Evolutionary conservation across 2,113 vertebrate species (phyloP), one percentile per base, ranked within the genome.

Genomic region (Myiopsitta monachus): DNA sequence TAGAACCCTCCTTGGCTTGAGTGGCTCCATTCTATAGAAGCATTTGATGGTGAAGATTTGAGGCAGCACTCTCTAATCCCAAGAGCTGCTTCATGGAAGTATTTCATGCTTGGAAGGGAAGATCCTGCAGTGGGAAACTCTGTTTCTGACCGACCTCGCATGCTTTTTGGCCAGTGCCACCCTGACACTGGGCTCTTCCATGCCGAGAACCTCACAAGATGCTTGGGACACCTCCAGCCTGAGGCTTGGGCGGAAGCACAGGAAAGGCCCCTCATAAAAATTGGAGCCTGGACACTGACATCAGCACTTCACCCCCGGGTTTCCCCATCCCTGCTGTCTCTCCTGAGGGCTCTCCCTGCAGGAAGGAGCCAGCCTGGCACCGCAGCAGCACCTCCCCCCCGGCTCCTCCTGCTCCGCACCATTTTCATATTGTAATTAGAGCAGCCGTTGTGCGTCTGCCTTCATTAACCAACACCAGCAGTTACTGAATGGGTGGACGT

Each of bases 121-220:
- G 44, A 6, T 18, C 28, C 24, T 3, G 10, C 31, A 22, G 22
- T 0, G 1, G 31, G 28, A 6, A 44, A 24, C 28, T 0, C 28
- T 0, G 22, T 24, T 51, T 21, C 80, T 28, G 39, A 14, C 8
- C 0, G 1, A 4, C 3, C 23, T 51, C 8, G 14, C 18, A 18
- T 7, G 0, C 19, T 19, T 7, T 36, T 26, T 3, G 64, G 38
- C 30, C 61, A 17, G 14, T 10, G 7, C 9, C 63, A 46, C 6
- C 67, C 55, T 9, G 0, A 2, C 24, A 0, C 16, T 0, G 36
- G 0, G 11, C 30, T 39, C 1, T 18, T 18, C 41, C 36, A 3
- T 0, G 6, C 11, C 1, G 0, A 15, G 47, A 62, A 3, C 28
- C 18, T 30, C 11, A 0, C 1, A 1, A 0, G n/a, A 63, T 36